A percentile compares a stretch with the other conserved stretches of the same genome.
Evolutionary conservation across 2,797 vertebrate genomes (phyloP).

Genomic region (Anabacerthia variegaticeps): DNA sequence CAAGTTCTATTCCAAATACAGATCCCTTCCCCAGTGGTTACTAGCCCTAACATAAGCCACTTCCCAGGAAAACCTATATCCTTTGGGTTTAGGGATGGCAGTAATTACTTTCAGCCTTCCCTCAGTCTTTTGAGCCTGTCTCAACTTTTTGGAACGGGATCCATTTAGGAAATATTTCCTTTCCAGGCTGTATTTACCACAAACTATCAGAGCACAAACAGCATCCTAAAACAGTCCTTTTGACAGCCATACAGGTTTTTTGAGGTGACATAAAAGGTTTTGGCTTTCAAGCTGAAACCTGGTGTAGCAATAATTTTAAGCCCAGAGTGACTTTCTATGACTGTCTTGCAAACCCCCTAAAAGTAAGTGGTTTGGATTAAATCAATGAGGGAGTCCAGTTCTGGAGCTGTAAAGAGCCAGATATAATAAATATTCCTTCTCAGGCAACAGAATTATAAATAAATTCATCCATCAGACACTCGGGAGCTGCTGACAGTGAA

Average conservation of each 20-base stretch:
- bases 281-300: neutral
- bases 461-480: conserved; percentile 23
- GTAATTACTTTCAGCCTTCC: neutral
- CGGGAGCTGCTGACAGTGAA: conserved; percentile 1
- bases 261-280: neutral
- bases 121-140: neutral
- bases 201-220: neutral
- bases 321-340: neutral
- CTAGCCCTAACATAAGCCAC: neutral
- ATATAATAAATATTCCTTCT: conserved; percentile 32
- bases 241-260: neutral
- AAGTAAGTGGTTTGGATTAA: conserved; percentile 6
- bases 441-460: neutral
- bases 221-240: neutral
- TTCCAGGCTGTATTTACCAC: neutral
- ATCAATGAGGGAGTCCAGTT: neutral
- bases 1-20: neutral
- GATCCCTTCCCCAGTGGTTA: neutral
- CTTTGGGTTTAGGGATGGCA: neutral
- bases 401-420: neutral
- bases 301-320: neutral
- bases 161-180: neutral
- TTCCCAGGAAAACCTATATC: neutral
- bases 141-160: neutral
- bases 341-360: neutral